These are phyloP conservation scores for Oeneis ivallda DNA, from an alignment of 2,888 invertebrate genomes.

Conservation along the genomic window DNA sequence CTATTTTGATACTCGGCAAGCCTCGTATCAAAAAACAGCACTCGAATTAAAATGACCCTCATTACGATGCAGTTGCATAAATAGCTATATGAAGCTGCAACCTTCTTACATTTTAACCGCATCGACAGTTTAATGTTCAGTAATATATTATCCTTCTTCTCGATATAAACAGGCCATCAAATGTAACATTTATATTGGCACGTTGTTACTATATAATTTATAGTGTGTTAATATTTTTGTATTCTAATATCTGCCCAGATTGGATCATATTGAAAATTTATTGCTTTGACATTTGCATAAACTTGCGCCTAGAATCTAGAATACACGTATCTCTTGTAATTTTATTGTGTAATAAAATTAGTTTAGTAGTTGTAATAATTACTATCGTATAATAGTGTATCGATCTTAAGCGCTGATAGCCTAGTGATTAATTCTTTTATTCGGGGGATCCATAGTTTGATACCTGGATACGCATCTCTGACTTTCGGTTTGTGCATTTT, in stretches of 20 bases:
- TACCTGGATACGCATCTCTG: too few relatives aligned
- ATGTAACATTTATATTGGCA: conserved; percentile 9
- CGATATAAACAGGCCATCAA: conserved; percentile 10
- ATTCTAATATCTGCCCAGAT: not conserved
- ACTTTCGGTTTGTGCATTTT: too few relatives aligned
- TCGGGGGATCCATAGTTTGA: too few relatives aligned
- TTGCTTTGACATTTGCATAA: conserved; percentile 7
- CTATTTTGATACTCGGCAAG: too few relatives aligned
- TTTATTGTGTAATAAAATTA: conserved; percentile 1
- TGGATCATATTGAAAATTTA: conserved; percentile 10
- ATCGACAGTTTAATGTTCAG: conserved; percentile 2
- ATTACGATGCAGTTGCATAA: too few relatives aligned
- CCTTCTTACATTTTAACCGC: conserved; percentile 6
- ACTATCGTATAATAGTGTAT: not conserved
- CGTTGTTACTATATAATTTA: not conserved
- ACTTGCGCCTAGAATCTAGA: not conserved
- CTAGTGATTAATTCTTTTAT: too few relatives aligned
- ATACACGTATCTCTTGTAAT: not conserved
- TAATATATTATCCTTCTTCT: conserved; percentile 2
- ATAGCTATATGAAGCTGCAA: not conserved
- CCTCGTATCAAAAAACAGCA: too few relatives aligned
- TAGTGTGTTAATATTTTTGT: conserved; percentile 13
- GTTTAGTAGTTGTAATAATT: not conserved
- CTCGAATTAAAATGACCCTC: too few relatives aligned
- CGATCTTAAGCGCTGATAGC: too few relatives aligned